These are phyloP conservation scores for Campaea margaritaria DNA, from an alignment of 2,888 invertebrate species.

Conservation along the genomic window DNA sequence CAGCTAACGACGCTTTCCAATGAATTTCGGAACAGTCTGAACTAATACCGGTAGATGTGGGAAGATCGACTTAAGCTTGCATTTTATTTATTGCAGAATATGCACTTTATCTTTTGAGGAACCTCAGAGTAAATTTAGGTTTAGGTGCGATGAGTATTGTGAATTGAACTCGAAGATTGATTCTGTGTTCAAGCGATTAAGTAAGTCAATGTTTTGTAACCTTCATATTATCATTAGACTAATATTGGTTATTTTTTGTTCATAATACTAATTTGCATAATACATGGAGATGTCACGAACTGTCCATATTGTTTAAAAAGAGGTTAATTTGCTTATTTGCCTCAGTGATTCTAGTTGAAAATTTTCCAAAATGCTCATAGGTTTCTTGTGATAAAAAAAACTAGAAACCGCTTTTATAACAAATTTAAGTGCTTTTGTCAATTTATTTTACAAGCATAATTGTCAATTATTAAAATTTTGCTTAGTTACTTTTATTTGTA, in stretches of 20 bases:
- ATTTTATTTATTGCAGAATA: slow-evolving; percentile 20
- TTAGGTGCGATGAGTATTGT: slow-evolving; percentile 9
- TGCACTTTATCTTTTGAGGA: slow-evolving; percentile 25
- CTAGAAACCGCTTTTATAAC: no score
- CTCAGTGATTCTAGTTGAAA: not conserved
- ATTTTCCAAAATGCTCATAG: not conserved
- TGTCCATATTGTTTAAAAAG: not conserved
- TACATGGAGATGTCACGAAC: slow-evolving; percentile 14
- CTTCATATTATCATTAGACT: slow-evolving; percentile 23
- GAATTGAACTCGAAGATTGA: slow-evolving; percentile 7
- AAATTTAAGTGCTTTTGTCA: not conserved
- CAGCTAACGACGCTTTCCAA: not conserved
- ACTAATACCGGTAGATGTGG: not conserved
- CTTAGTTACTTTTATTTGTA: slow-evolving; percentile 16
- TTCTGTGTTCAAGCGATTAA: slow-evolving; percentile 31
- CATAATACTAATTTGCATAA: slow-evolving; percentile 39
- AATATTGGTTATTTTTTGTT: slow-evolving; percentile 38
- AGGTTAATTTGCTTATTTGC: slow-evolving; percentile 18
- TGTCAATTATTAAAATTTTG: slow-evolving; percentile 32
- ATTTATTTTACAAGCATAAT: slow-evolving; percentile 18
- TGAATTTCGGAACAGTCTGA: not conserved
- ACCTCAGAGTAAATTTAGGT: slow-evolving; percentile 5
- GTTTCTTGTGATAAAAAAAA: not conserved
- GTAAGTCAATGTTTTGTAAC: slow-evolving; percentile 26
- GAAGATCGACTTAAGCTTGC: slow-evolving; percentile 23